phyloP scores from a whole-genome alignment of 2,113 vertebrate genomes.

The Apaloderma vittatum region DNA sequence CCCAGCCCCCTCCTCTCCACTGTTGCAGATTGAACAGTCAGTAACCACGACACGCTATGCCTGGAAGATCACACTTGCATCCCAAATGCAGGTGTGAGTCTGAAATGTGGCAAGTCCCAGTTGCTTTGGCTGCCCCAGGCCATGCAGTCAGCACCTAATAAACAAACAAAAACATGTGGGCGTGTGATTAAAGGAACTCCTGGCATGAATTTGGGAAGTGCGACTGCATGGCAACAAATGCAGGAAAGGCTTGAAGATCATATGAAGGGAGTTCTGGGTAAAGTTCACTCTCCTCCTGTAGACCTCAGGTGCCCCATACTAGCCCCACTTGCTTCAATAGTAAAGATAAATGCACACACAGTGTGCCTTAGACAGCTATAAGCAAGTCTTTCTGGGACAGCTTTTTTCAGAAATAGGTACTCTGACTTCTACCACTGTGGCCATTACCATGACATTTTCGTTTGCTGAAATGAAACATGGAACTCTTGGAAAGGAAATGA shows the following conservation, averaged over 20 bases:
- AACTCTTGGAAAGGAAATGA: background rate
- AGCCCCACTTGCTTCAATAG: background rate
- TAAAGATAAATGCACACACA: background rate
- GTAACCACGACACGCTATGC: background rate
- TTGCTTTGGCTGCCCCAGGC: constrained; percentile 31
- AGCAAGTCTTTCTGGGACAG: background rate
- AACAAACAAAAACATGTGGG: constrained; percentile 52
- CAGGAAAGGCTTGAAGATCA: background rate
- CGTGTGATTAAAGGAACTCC: constrained; percentile 65
- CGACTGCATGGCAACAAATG: constrained; percentile 21
- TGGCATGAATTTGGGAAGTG: constrained; percentile 56
- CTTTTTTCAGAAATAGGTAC: background rate
- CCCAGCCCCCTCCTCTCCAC: background rate
- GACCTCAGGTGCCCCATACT: background rate
- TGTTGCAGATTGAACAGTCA: background rate
- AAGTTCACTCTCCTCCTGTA: background rate
- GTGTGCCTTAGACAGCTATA: background rate
- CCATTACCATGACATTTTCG: background rate
- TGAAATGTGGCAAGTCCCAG: constrained; percentile 18
- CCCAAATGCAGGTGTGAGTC: constrained; percentile 50
- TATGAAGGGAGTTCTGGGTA: background rate
- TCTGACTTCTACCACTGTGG: background rate
- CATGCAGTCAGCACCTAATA: constrained; percentile 12
- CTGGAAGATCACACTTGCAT: background rate
- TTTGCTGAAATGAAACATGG: background rate